Conservation (phyloP, 2,888 invertebrate species). For the Cerastis rubricosa region DNA sequence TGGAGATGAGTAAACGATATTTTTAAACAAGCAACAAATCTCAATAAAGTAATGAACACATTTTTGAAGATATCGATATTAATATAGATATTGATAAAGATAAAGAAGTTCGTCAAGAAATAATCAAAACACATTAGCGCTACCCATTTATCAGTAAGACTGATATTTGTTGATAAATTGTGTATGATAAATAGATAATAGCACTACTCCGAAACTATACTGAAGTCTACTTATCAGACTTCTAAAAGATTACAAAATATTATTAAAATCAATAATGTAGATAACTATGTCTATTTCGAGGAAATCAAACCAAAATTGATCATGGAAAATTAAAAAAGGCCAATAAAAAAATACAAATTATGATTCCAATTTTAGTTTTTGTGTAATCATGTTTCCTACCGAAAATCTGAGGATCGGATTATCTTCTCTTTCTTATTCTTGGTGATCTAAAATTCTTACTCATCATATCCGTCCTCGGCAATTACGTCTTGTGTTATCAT, state of each 20-base stretch:
- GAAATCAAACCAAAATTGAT: conserved; percentile 10
- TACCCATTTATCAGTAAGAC: conserved; percentile 24
- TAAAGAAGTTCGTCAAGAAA: conserved; percentile 6
- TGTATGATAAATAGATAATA: not conserved
- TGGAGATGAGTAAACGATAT: not conserved
- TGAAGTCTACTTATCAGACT: conserved; percentile 26
- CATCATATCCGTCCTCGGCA: not conserved
- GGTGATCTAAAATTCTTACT: not conserved
- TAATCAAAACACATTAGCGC: conserved; percentile 40
- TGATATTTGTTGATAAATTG: conserved; percentile 22
- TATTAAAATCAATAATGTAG: conserved; percentile 15
- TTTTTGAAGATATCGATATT: not conserved
- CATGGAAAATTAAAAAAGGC: conserved; percentile 5
- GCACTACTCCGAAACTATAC: not conserved
- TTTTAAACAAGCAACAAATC: not conserved
- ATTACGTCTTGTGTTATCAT: not conserved
- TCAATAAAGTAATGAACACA: not conserved
- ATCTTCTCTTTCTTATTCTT: not conserved
- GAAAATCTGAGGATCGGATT: not conserved
- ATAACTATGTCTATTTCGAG: not conserved
- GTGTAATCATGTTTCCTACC: not conserved
- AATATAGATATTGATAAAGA: conserved; percentile 3
- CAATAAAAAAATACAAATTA: not conserved
- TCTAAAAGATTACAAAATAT: conserved; percentile 12
- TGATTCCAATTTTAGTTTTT: not conserved